phyloP scores from a whole-genome alignment of 1,140 invertebrate genomes.

The Zaprionus lachaisei region DNA sequence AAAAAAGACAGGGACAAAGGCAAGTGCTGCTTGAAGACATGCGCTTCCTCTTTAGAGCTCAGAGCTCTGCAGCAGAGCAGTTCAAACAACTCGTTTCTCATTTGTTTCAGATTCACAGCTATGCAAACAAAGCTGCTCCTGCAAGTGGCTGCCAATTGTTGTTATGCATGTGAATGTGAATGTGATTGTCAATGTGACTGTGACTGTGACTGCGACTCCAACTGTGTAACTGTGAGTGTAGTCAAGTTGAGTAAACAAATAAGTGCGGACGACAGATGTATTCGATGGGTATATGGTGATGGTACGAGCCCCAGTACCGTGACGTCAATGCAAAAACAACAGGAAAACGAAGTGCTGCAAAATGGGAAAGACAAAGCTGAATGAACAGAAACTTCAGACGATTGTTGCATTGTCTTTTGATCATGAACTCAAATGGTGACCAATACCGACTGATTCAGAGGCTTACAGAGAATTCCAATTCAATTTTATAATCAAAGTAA shows the following conservation, averaged over 20 bases:
- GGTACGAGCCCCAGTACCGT: constrained; percentile 37
- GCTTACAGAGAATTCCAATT: constrained; percentile 44
- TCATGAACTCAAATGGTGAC: constrained; percentile 38
- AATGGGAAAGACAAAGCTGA: constrained; percentile 30
- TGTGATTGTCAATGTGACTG: not conserved
- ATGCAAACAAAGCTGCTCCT: constrained; percentile 77
- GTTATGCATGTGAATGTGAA: constrained; percentile 43
- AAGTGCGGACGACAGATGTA: constrained; percentile 52
- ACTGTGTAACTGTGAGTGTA: constrained; percentile 2
- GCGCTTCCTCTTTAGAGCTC: constrained; percentile 70
- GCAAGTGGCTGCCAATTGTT: constrained; percentile 61
- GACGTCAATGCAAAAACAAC: constrained; percentile 62
- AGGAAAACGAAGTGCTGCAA: constrained; percentile 41
- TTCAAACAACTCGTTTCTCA: constrained; percentile 52
- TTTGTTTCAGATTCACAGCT: constrained; percentile 55
- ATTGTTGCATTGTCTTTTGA: constrained; percentile 50
- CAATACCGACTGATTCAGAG: constrained; percentile 53
- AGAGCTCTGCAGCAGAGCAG: constrained; percentile 32
- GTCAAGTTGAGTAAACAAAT: constrained; percentile 61
- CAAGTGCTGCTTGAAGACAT: constrained; percentile 77
- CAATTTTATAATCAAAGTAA: constrained; percentile 5
- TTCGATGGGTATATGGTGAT: constrained; percentile 10
- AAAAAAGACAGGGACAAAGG: constrained; percentile 18
- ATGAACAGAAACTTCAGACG: constrained; percentile 11
- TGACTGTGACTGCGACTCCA: not conserved